Percentiles rank a stretch among this genome's conserved stretches.
Evolutionary conservation across 37 sponge, comb jelly and placozoan genomes (phyloP).

Genomic region (Beroe forskalii): DNA sequence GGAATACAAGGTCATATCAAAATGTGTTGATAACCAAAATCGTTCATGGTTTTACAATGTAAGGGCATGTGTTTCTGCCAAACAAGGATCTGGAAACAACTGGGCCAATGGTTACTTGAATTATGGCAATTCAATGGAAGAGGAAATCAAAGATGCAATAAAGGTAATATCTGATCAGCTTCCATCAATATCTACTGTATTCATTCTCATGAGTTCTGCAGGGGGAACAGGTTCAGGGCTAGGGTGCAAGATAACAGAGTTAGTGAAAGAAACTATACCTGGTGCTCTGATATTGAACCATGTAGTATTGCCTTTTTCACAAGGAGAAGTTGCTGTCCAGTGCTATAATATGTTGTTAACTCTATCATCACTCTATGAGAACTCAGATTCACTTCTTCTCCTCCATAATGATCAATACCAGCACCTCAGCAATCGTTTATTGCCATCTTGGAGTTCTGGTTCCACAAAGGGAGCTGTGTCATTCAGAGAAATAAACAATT

Average conservation of each 20-base stretch:
- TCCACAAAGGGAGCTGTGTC: not conserved
- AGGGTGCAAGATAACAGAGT: constrained; percentile 52
- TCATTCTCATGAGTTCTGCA: constrained; percentile 61
- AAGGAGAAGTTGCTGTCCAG: constrained; percentile 38
- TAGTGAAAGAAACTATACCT: not conserved
- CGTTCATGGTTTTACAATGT: not conserved
- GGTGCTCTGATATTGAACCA: constrained; percentile 25
- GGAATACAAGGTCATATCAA: constrained; percentile 26
- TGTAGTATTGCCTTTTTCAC: constrained; percentile 49
- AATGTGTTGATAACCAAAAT: not conserved
- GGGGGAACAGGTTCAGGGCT: constrained; percentile 53
- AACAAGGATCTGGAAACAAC: constrained; percentile 61
- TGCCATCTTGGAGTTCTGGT: not conserved
- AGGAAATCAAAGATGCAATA: constrained; percentile 1
- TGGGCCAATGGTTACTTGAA: constrained; percentile 58
- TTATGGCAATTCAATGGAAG: constrained; percentile 8
- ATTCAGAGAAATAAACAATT: constrained; percentile 4
- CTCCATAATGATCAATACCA: constrained; percentile 39
- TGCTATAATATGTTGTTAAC: constrained; percentile 36
- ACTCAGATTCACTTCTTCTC: constrained; percentile 20
- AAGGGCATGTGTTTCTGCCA: constrained; percentile 10
- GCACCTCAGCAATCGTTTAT: not conserved
- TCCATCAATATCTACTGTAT: not conserved
- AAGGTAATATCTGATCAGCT: not conserved
- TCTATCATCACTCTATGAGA: constrained; percentile 32